Percentiles rank a stretch among this genome's conserved stretches.
Evolutionary conservation across 1,140 invertebrate species (phyloP).

Genomic region (Drosophila ambigua): DNA sequence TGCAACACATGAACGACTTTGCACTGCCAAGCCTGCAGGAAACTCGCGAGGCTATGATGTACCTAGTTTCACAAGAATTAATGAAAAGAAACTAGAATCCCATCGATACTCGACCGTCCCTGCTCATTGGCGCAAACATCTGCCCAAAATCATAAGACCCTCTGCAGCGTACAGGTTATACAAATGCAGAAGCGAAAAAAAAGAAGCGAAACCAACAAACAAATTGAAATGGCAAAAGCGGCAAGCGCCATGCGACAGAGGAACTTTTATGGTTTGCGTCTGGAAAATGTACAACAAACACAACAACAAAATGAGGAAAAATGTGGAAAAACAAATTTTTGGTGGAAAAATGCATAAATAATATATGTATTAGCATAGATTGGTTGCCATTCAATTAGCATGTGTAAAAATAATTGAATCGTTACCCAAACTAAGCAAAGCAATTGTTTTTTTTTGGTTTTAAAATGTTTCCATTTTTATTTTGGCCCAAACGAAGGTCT

Average conservation of each 20-base stretch:
- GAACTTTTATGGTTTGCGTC: constrained; percentile 59
- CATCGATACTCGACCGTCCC: too few relatives aligned
- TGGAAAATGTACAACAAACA: constrained; percentile 42
- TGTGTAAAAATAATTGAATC: constrained; percentile 63
- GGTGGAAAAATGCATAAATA: constrained; percentile 64
- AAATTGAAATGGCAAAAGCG: constrained; percentile 67
- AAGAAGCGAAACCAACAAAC: constrained; percentile 53
- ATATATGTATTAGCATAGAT: constrained; percentile 68
- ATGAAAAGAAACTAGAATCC: too few relatives aligned
- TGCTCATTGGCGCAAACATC: too few relatives aligned
- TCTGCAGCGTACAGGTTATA: too few relatives aligned
- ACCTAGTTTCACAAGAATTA: too few relatives aligned
- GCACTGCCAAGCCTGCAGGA: constrained; percentile 8
- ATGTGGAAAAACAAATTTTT: constrained; percentile 37
- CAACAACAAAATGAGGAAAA: neutral
- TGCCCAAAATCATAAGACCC: too few relatives aligned
- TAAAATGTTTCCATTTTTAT: too few relatives aligned
- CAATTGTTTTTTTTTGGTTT: neutral
- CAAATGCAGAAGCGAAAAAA: constrained; percentile 4
- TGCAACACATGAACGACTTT: too few relatives aligned
- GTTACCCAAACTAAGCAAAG: constrained; percentile 11
- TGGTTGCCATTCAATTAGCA: constrained; percentile 69
- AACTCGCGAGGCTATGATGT: neutral
- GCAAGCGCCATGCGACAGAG: constrained; percentile 14
- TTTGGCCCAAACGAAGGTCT: neutral